Conservation (phyloP, 2,888 invertebrate genomes). For the Agrochola lota region DNA sequence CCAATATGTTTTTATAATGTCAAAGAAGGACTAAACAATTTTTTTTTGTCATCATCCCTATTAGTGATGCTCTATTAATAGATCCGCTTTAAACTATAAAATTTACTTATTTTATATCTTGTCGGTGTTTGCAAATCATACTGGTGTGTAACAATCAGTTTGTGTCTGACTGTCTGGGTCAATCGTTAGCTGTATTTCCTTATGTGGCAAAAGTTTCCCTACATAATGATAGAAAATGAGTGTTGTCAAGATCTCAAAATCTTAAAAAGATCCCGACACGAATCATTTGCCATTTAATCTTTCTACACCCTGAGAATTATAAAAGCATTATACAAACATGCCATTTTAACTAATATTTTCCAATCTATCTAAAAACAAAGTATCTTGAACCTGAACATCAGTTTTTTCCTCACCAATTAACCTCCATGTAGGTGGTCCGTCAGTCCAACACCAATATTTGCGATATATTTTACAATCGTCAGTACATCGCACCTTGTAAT, state of each 20-base stretch:
- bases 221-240: constrained; percentile 21
- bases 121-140: constrained; percentile 22
- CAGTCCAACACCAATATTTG: constrained; percentile 80
- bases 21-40: no score
- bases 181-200: constrained; percentile 5
- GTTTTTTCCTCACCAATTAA: constrained; percentile 59
- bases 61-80: constrained; percentile 49
- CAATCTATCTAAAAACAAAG: constrained; percentile 55
- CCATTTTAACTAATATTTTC: constrained; percentile 26
- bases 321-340: constrained; percentile 55
- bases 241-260: constrained; percentile 18
- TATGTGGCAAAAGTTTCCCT: constrained; percentile 6
- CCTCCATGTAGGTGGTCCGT: constrained; percentile 78
- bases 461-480: constrained; percentile 75
- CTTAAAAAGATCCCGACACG: constrained; percentile 41
- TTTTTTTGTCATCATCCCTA: no score
- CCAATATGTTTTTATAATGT: no score
- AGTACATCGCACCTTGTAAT: constrained; percentile 78
- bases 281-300: constrained; percentile 42
- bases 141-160: constrained; percentile 19
- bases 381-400: constrained; percentile 44
- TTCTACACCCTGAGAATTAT: constrained; percentile 44
- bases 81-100: constrained; percentile 20
- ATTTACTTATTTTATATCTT: constrained; percentile 14
- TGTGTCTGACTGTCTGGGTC: neutral